Evolutionary conservation across 1,140 invertebrate species (phyloP).

Genomic region (Cotesia vestalis): DNA sequence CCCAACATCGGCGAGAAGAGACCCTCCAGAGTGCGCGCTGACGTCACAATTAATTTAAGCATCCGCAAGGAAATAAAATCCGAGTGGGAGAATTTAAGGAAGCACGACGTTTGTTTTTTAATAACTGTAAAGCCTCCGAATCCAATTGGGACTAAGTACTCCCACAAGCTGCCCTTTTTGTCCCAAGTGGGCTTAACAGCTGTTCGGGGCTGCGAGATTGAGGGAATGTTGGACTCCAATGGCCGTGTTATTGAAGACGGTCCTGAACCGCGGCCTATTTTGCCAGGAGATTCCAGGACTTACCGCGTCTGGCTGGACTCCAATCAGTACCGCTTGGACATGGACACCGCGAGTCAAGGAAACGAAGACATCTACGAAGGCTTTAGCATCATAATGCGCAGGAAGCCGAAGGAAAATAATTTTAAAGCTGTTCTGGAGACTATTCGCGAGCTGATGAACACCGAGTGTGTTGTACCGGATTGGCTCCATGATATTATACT

Average conservation of each 20-base stretch:
- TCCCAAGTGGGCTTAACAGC: constrained; percentile 90
- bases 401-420: constrained; percentile 99
- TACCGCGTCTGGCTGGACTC: constrained; percentile 94
- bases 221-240: constrained; percentile 96
- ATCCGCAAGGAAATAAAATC: constrained; percentile 89
- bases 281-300: constrained; percentile 89
- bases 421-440: constrained; percentile 99
- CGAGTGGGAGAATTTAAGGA: constrained; percentile 97
- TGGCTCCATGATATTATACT: constrained; percentile 98
- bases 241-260: constrained; percentile 98
- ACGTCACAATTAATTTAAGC: constrained; percentile 92
- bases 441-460: constrained; percentile 98
- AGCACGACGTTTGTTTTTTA: constrained; percentile 98
- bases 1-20: constrained; percentile 92
- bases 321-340: constrained; percentile 95
- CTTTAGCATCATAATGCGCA: constrained; percentile 97
- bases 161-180: constrained; percentile 83
- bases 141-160: constrained; percentile 85
- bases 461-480: constrained; percentile 97
- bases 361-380: constrained; percentile 89
- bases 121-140: constrained; percentile 87
- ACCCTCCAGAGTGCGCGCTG: constrained; percentile 92
- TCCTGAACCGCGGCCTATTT: constrained; percentile 84
- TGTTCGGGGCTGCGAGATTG: constrained; percentile 97
- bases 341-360: constrained; percentile 82